Evolutionary conservation across 2,113 vertebrate genomes (phyloP), one percentile per base, ranked within the genome.

Genomic region (Porphyrio hochstetteri): DNA sequence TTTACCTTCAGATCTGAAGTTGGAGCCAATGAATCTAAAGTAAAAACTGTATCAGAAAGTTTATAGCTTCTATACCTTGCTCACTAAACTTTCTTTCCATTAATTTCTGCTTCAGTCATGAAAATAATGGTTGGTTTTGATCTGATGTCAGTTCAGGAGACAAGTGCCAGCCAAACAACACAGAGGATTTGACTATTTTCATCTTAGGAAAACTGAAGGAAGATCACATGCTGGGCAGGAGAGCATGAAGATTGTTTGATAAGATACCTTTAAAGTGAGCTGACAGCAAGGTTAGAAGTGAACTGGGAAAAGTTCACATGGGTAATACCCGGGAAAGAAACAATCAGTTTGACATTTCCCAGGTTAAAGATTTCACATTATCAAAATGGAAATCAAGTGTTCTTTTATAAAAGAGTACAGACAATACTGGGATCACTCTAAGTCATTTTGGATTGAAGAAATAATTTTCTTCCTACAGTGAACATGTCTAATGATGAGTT

Each of bases 241-340:
- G 9, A 78, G 18, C 61, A 71, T 95, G 57, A 91, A 94, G 85
- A 92, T 27, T 90, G 27, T 91, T 95, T 93, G 67, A 90, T 93
- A 77, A 92, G 42, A 90, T 92, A 90, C 74, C 83, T 89, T 93
- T 92, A 95, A 96, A 95, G 25, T 85, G 38, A 96, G 23, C 21
- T 93, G 87, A 85, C 42, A 88, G 56, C 60, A 96, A 90, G 63
- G 67, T 93, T 96, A 95, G 63, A 80, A 44, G 28, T 90, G 61
- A 94, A 77, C 61, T 48, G 46, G 60, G 67, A 80, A 95, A 96
- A 86, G 27, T 16, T 86, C 87, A 67, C 50, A 35, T 87, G 35
- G 12, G 50, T 86, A 93, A 57, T 84, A 95, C 38, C 55, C 78
- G 56, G 28, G 42, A 96, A 92, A 69, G 82, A 65, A 86, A 92